phyloP scores from a whole-genome alignment of 2,797 vertebrate species.

The Falco concolor region DNA sequence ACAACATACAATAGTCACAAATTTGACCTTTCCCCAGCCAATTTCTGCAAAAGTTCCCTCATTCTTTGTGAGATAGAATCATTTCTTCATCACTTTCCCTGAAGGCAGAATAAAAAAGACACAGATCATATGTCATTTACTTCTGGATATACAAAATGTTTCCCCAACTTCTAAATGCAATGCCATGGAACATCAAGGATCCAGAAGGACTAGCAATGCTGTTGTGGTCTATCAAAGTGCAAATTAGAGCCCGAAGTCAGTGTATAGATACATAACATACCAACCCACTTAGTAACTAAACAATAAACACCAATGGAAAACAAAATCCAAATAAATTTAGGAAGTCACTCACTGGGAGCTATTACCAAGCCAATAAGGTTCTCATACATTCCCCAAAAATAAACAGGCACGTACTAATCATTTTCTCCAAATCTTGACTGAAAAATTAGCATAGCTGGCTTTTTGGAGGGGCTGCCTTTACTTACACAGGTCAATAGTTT shows the following conservation, averaged over 20 bases:
- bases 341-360: neutral
- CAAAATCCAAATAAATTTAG: neutral
- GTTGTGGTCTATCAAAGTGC: neutral
- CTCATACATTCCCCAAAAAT: neutral
- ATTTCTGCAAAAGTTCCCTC: constrained; percentile 15
- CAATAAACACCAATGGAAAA: neutral
- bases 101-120: neutral
- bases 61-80: neutral
- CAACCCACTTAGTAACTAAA: neutral
- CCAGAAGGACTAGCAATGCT: neutral
- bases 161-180: neutral
- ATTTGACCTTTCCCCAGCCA: constrained; percentile 47
- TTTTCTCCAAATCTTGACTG: neutral
- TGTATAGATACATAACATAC: neutral
- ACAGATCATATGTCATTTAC: neutral
- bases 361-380: neutral
- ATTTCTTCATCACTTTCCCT: constrained; percentile 42
- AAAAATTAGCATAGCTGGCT: neutral
- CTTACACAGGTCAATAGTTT: neutral
- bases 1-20: constrained; percentile 40
- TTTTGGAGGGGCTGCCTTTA: neutral
- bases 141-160: neutral
- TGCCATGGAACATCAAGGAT: neutral
- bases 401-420: neutral
- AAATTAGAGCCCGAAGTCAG: neutral